Evolutionary conservation across 2,888 invertebrate species (phyloP), one percentile per base, ranked within the genome.

Genomic region (Andrena fulva): DNA sequence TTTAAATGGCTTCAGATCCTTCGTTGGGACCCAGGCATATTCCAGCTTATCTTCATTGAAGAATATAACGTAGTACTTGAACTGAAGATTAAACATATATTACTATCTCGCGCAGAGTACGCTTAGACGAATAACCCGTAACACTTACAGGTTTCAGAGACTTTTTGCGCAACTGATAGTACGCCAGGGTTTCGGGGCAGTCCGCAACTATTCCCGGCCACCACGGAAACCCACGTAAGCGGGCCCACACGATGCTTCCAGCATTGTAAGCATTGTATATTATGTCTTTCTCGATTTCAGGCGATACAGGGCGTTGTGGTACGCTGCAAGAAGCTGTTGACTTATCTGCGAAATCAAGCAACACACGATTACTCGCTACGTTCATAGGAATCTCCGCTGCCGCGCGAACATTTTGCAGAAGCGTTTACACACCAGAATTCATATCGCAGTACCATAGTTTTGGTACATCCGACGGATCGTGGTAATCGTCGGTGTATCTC

Each of bases 191-290:
- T 83, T 96, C 96, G 0, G 96, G 96, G 88, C 96, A 96, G 90
- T 96, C 96, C 83, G 96, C 96, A 0, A 97, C 95, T 95, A 97
- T 96, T 1, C 95, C 96, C 2, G 97, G 97, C 96, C 96, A 97
- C 96, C 96, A 96, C 1, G 96, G 96, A 94, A 94, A 96, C 31
- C 96, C 96, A 0, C 93, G 86, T 83, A 96, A 85, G 52, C 94
- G 95, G 0, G 96, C 97, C 96, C 96, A 96, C 0, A 97, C 97
- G 54, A 97, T 86, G 24, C 96, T 96, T 0, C 97, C 97, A 4
- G 96, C 95, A 2, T 95, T 95, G 88, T 95, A 96, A 78, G 94
- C 92, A 87, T 95, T 95, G 84, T 95, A 94, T 35, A 96, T 95
- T 42, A 96, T 91, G 76, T 95, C 95, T 60, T 95, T 94, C 82